Conservation (phyloP, 2,113 vertebrate species). For the Tiliqua scincoides region DNA sequence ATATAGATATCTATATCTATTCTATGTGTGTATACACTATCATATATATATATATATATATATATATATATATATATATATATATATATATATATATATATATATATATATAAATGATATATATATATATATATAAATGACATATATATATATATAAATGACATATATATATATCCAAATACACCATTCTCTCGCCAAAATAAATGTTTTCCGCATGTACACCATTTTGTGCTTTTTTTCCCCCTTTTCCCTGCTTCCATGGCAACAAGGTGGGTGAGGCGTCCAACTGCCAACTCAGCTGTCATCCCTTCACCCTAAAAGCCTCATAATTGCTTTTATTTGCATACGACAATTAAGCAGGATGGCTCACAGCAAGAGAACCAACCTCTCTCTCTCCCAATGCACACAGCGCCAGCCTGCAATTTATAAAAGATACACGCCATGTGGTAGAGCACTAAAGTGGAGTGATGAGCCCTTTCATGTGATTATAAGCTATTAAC, state of each 20-base stretch:
- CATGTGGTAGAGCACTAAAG: constrained; percentile 86
- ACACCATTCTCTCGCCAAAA: constrained; percentile 78
- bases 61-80: too few relatives aligned
- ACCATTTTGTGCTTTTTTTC: constrained; percentile 86
- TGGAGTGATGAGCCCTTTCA: constrained; percentile 86
- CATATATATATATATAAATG: too few relatives aligned
- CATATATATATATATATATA: too few relatives aligned
- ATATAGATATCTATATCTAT: too few relatives aligned
- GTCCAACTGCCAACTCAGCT: constrained; percentile 98
- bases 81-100: too few relatives aligned
- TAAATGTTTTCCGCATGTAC: constrained; percentile 76
- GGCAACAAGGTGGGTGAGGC: constrained; percentile 98
- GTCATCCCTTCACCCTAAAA: constrained; percentile 99
- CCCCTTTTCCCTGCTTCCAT: constrained; percentile 97
- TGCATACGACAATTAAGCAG: constrained; percentile 99
- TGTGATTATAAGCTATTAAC: constrained; percentile 89
- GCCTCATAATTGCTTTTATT: constrained; percentile 99
- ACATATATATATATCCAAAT: not conserved
- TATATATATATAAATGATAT: too few relatives aligned
- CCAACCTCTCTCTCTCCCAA: constrained; percentile 95
- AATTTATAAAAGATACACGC: constrained; percentile 89
- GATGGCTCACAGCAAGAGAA: constrained; percentile 98
- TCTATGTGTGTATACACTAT: not conserved
- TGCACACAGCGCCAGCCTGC: constrained; percentile 86
- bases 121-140: too few relatives aligned